Percentiles rank a stretch among this genome's conserved stretches.
These are phyloP conservation scores for Enteromius anoplus DNA, from an alignment of 2,797 vertebrate species.

Conservation along the genomic window DNA sequence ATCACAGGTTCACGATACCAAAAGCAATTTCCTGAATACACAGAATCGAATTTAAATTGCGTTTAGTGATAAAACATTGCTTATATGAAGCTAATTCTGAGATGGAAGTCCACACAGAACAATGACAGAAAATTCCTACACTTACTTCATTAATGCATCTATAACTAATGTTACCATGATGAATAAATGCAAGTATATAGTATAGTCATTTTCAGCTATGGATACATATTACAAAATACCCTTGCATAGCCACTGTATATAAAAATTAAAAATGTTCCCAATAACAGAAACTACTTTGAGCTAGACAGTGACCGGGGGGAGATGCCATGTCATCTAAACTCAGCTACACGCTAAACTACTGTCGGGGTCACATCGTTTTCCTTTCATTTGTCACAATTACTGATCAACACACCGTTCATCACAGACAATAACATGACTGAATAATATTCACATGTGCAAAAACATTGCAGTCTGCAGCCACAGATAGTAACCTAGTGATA, in stretches of 20 bases:
- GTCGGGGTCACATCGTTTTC: conserved; percentile 41
- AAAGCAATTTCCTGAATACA: conserved; percentile 8
- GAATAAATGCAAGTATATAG: conserved; percentile 8
- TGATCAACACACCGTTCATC: conserved; percentile 15
- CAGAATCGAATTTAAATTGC: neutral
- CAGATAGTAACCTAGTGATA: conserved; percentile 19
- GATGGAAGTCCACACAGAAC: conserved; percentile 25
- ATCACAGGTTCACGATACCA: neutral
- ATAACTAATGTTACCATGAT: conserved; percentile 13
- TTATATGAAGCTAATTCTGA: conserved; percentile 12
- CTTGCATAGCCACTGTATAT: conserved; percentile 48
- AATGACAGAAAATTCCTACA: conserved; percentile 22
- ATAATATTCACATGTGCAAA: conserved; percentile 48
- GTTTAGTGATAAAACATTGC: neutral
- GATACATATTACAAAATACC: conserved; percentile 32
- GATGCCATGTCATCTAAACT: neutral
- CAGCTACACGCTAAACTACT: conserved; percentile 7
- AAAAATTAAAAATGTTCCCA: conserved; percentile 35
- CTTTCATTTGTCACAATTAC: conserved; percentile 39
- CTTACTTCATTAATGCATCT: conserved; percentile 22
- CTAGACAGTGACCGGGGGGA: neutral
- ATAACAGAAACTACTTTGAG: conserved; percentile 12
- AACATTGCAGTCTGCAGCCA: conserved; percentile 35
- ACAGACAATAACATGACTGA: conserved; percentile 42
- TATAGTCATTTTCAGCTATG: conserved; percentile 8